Percentiles rank a stretch among this genome's conserved stretches.
phyloP scores from a whole-genome alignment of 2,888 invertebrate species.

The Pandemis corylana region DNA sequence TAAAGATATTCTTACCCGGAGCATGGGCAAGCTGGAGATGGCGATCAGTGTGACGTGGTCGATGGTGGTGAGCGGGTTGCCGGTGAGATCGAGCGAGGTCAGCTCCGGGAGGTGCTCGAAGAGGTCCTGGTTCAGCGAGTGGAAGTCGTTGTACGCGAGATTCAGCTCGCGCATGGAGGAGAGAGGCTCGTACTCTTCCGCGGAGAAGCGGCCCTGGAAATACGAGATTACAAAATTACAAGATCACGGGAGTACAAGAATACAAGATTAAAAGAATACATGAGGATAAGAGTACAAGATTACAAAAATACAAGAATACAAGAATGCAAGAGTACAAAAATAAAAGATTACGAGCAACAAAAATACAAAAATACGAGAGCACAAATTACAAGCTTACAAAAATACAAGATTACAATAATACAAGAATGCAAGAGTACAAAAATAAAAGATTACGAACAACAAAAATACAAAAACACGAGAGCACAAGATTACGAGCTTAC shows the following conservation, averaged over 20 bases:
- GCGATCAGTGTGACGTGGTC: slow-evolving; percentile 87
- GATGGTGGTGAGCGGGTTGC: slow-evolving; percentile 90
- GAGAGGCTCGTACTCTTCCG: slow-evolving; percentile 86
- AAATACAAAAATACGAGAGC: no score
- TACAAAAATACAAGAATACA: no score
- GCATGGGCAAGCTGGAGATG: slow-evolving; percentile 85
- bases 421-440: no score
- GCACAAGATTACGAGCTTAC: no score
- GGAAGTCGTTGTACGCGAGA: slow-evolving; percentile 89
- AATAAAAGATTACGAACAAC: no score
- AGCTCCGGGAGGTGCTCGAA: slow-evolving; percentile 91
- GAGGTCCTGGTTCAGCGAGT: slow-evolving; percentile 88
- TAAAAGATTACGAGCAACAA: no score
- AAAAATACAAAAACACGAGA: no score
- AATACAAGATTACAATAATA: no score
- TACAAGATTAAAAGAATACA: no score
- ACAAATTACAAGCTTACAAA: no score
- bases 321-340: no score
- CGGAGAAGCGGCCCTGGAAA: slow-evolving; percentile 84
- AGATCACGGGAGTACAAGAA: neutral
- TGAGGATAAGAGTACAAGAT: no score
- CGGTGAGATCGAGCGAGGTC: slow-evolving; percentile 87
- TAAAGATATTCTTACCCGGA: slow-evolving; percentile 87
- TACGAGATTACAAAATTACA: neutral
- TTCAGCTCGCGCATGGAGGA: slow-evolving; percentile 84